A percentile compares a stretch with the other conserved stretches of the same genome.
Conservation (phyloP, 2,113 vertebrate genomes). For the Rhegmatorhina hoffmannsi region DNA sequence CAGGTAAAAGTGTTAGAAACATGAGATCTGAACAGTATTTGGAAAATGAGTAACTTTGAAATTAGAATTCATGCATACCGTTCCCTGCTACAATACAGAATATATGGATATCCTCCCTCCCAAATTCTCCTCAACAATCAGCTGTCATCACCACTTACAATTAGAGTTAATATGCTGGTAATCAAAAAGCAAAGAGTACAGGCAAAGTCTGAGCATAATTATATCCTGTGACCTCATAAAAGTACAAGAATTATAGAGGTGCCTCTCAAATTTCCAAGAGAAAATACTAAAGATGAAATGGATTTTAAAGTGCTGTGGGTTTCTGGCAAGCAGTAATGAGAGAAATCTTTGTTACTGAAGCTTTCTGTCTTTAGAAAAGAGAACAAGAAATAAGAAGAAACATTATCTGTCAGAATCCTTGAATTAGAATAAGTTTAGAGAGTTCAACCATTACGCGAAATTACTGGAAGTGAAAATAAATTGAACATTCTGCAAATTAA, state of each 20-base stretch:
- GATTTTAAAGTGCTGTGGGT: neutral
- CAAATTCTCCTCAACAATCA: neutral
- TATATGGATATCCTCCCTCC: neutral
- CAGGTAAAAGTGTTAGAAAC: neutral
- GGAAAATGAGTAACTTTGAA: neutral
- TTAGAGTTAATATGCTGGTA: neutral
- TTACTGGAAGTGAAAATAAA: neutral
- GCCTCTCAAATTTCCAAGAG: neutral
- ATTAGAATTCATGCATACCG: neutral
- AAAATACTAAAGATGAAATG: neutral
- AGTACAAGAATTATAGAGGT: neutral
- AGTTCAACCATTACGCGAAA: neutral
- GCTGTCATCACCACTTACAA: neutral
- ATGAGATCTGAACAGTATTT: neutral
- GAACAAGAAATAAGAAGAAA: neutral
- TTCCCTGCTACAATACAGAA: neutral
- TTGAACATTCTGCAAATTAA: neutral
- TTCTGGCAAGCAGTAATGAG: neutral
- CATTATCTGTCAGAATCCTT: neutral
- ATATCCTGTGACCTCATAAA: neutral
- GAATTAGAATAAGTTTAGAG: neutral
- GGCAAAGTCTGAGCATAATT: neutral
- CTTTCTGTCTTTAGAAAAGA: neutral
- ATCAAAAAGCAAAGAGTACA: neutral
- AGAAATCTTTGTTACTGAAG: neutral